Base-by-base conservation (phyloP, 2,888 invertebrate species). In the Himalopsyche japonica region DNA sequence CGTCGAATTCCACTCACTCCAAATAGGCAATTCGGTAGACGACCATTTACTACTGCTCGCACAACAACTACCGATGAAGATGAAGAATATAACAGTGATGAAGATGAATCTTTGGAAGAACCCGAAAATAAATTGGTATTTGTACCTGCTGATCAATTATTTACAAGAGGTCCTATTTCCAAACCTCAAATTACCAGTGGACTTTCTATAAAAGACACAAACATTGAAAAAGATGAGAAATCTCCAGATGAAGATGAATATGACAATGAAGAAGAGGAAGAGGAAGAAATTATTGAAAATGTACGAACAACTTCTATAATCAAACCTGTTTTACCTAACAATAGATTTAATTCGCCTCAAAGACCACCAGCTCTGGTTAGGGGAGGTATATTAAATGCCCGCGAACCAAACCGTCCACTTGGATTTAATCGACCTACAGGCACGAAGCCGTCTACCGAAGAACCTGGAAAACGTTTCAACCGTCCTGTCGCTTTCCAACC, bases 121-220 rank as follows among this genome's bases (percentile, higher is more conserved):
- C 91, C 91, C 83, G 90, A 90, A 84, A 70, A 70, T 15, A 89
- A 90, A 32, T 89, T 91, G 27, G 91, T 91, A 4, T 90, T 92
- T 84, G 91, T 92, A 57, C 92, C 92, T 43, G 89, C 90, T n/a
- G 90, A 90, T 87, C 90, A 92, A 87, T 85, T 92, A 30, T 92
- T 91, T 86, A 91, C 91, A 49, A 90, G 91, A 86, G 92, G 90
- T 87, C 91, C 91, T 27, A 88, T 43, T 43, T 20, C 48, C 3
- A 57, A 89, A 30, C 89, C 90, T 79, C 88, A 88, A 86, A 32
- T 84, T 78, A 79, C 85, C 85, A 43, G 88, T 24, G 87, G 87
- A 85, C 86, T 86, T 6, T 80, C 82, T 10, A 87, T 85, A 18
- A 70, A 84, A 80, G 89, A 89, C 15, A 70, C 70, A 12, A 88